These are phyloP conservation scores for Neopipo cinnamomea DNA, from an alignment of 2,113 vertebrate species.

Conservation along the genomic window DNA sequence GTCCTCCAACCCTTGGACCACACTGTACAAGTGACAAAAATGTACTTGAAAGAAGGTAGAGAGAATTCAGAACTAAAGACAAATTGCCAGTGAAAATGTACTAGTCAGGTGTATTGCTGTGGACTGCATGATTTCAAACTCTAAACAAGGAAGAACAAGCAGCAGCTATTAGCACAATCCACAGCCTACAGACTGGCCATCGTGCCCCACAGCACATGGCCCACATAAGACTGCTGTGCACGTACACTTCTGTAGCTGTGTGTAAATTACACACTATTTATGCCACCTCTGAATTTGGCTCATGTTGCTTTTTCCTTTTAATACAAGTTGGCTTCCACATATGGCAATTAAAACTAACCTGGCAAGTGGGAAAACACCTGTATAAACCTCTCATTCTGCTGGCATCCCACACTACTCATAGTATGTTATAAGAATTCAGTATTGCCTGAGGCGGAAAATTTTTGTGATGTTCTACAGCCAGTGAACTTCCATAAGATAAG, in stretches of 20 bases:
- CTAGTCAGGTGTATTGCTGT: background rate
- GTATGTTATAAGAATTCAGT: constrained; percentile 30
- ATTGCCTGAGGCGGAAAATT: constrained; percentile 1
- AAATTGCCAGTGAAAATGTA: background rate
- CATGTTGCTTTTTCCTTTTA: constrained; percentile 15
- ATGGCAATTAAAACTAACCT: constrained; percentile 58
- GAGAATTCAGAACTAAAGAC: background rate
- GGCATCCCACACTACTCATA: background rate
- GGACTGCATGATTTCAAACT: background rate
- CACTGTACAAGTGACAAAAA: background rate
- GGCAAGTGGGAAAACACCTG: constrained; percentile 48
- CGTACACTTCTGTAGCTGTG: background rate
- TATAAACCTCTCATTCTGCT: constrained; percentile 17
- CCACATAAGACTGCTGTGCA: rapidly evolving
- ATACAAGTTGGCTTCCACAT: constrained; percentile 26
- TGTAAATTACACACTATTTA: background rate
- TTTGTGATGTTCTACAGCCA: constrained; percentile 32
- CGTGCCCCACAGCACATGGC: background rate
- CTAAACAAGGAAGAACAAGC: background rate
- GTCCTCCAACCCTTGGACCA: background rate
- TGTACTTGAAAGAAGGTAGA: background rate
- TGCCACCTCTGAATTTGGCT: background rate
- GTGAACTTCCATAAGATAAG: constrained; percentile 40
- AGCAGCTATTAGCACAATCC: background rate
- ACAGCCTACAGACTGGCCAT: background rate